A percentile compares a stretch with the other conserved stretches of the same genome.
Conservation (phyloP, 2,113 vertebrate species). For the Dipodomys stephensi region DNA sequence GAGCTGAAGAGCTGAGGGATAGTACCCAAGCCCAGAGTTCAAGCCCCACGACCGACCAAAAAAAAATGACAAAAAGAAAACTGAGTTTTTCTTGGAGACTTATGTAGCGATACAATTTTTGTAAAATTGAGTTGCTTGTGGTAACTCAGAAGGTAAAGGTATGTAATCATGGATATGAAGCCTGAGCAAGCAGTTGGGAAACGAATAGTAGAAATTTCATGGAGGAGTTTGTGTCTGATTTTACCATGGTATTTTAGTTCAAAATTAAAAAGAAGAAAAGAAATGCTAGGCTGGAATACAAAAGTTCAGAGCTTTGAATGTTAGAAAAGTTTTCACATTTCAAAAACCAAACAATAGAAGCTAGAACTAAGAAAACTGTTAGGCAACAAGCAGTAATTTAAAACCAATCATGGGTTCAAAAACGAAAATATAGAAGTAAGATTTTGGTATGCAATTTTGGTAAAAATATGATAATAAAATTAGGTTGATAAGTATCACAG, state of each 20-base stretch:
- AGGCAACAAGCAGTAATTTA: not conserved
- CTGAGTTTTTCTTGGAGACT: not conserved
- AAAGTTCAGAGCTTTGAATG: not conserved
- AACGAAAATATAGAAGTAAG: not conserved
- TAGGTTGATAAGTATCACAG: not conserved
- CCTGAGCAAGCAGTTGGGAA: not conserved
- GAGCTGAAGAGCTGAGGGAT: too few relatives aligned
- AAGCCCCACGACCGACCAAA: too few relatives aligned
- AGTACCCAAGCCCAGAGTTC: too few relatives aligned
- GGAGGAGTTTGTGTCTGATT: not conserved
- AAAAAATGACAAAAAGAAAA: too few relatives aligned
- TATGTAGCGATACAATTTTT: not conserved
- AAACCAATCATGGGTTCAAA: not conserved
- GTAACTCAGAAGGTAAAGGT: not conserved
- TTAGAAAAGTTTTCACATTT: not conserved
- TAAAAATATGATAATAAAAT: not conserved
- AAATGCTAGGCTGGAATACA: not conserved
- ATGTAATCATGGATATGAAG: not conserved
- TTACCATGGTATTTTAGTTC: not conserved
- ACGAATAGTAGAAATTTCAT: not conserved
- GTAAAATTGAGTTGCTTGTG: not conserved
- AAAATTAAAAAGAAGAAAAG: not conserved
- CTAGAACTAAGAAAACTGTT: not conserved
- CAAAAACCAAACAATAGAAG: not conserved
- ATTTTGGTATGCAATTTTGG: too few relatives aligned